Evolutionary conservation across 2,113 vertebrate genomes (phyloP).

Genomic region (Prunella fulvescens): DNA sequence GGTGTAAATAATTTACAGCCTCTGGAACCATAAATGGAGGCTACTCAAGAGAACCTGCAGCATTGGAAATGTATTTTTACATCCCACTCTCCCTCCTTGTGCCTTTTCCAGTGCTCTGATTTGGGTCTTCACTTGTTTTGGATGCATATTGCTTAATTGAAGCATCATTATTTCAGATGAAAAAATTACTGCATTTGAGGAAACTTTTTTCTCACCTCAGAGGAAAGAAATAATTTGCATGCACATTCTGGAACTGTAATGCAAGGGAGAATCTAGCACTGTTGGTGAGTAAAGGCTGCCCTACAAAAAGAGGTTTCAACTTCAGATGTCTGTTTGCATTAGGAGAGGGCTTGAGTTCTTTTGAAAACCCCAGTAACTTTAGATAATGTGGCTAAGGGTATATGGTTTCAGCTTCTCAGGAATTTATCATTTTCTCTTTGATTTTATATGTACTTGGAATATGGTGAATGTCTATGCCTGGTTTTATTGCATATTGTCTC

Average conservation of each 20-base stretch:
- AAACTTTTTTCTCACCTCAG: background rate
- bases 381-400: background rate
- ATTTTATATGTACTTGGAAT: background rate
- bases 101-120: background rate
- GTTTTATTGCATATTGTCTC: background rate
- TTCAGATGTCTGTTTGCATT: background rate
- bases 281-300: background rate
- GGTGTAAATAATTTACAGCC: background rate
- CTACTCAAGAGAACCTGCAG: background rate
- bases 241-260: background rate
- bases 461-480: background rate
- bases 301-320: background rate
- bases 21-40: background rate
- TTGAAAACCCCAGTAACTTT: background rate
- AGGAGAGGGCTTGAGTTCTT: background rate
- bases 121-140: background rate
- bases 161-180: background rate
- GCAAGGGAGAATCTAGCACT: background rate
- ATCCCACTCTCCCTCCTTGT: accelerated
- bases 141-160: background rate
- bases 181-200: background rate
- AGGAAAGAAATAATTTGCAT: background rate
- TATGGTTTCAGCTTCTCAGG: background rate
- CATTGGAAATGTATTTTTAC: background rate
- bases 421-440: background rate